A percentile compares a stretch with the other conserved stretches of the same genome.
Conservation (phyloP, 2,113 vertebrate species). For the Toxostoma redivivum region DNA sequence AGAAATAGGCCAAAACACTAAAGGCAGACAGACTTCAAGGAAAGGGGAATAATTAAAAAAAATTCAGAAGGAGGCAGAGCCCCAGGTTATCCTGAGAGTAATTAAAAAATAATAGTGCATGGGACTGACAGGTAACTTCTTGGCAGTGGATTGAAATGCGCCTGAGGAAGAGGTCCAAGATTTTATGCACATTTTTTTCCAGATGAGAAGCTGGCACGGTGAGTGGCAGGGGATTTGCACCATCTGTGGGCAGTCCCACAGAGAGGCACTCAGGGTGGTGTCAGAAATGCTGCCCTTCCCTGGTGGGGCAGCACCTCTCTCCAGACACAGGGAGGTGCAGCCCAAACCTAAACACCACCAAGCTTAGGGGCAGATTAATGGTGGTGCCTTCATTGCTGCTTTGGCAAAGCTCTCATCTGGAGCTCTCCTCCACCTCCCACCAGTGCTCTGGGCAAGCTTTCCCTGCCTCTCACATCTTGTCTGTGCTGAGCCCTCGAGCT, state of each 20-base stretch:
- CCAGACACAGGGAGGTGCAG: background rate
- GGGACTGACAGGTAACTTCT: background rate
- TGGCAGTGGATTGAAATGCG: background rate
- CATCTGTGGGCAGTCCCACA: rapidly evolving
- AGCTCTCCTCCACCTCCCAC: background rate
- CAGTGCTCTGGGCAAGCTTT: background rate
- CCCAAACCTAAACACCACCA: background rate
- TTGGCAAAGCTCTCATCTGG: background rate
- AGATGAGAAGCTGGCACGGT: background rate
- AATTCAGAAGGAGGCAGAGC: background rate
- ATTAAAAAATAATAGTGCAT: background rate
- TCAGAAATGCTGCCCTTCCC: background rate
- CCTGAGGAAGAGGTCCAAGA: background rate
- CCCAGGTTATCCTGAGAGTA: background rate
- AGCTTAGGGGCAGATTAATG: background rate
- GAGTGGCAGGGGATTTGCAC: background rate
- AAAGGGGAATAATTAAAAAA: background rate
- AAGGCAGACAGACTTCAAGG: background rate
- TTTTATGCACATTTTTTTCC: rapidly evolving
- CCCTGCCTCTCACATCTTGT: background rate
- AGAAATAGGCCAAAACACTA: background rate
- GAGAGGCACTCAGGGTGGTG: background rate
- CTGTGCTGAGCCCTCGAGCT: background rate
- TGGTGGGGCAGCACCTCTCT: background rate
- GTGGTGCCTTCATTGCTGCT: background rate